These are phyloP conservation scores for Lampris megalopsis DNA, from an alignment of 2,113 vertebrate genomes.

Conservation along the genomic window DNA sequence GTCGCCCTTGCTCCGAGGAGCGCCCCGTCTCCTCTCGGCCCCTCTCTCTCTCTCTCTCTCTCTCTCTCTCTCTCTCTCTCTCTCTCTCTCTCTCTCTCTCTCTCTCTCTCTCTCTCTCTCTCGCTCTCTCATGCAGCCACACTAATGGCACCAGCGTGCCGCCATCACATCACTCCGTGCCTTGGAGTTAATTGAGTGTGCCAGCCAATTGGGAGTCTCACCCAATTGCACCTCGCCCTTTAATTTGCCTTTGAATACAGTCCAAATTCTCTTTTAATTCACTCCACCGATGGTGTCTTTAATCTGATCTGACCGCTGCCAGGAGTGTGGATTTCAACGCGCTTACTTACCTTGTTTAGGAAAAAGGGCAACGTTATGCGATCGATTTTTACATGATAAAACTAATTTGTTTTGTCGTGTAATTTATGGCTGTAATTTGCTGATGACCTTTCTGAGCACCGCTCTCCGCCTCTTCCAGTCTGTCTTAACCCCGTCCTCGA, in stretches of 20 bases:
- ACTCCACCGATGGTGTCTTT: not conserved
- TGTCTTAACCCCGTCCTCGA: not conserved
- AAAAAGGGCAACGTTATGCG: no score
- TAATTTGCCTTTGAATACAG: slow-evolving; percentile 43
- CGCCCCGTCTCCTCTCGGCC: not conserved
- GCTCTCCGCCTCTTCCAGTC: not conserved
- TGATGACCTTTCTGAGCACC: not conserved
- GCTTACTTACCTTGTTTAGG: not conserved
- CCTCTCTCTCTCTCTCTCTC: slow-evolving; percentile 17
- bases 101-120: no score
- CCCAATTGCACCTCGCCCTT: slow-evolving; percentile 14
- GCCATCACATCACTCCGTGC: slow-evolving; percentile 20
- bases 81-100: no score
- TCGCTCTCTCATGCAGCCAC: slow-evolving; percentile 18
- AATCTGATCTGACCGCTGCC: slow-evolving; percentile 9
- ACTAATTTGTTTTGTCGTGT: not conserved
- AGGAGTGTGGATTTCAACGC: slow-evolving; percentile 10
- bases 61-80: slow-evolving; percentile 3
- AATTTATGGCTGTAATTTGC: no score
- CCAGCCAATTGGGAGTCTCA: slow-evolving; percentile 24
- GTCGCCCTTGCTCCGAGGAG: not conserved
- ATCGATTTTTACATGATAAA: not conserved
- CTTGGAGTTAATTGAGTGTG: slow-evolving; percentile 17
- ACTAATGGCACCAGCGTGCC: slow-evolving; percentile 4
- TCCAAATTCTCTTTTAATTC: slow-evolving; percentile 28